Evolutionary conservation across 2,888 invertebrate genomes (phyloP).

Genomic region (Coleophora flavipennella): DNA sequence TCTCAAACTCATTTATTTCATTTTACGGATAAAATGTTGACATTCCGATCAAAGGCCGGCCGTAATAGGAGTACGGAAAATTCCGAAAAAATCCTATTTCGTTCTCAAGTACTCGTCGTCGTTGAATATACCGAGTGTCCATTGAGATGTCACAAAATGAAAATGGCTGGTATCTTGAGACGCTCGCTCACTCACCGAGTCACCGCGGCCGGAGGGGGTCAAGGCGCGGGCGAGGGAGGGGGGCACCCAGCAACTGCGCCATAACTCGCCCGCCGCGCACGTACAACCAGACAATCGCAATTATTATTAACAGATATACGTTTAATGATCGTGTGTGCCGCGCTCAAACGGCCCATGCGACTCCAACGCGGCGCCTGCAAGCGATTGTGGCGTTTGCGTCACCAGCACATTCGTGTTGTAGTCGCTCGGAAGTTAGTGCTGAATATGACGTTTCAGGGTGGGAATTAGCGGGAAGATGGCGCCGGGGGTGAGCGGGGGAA

Average conservation of each 20-base stretch:
- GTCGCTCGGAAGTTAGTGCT: slow-evolving; percentile 28
- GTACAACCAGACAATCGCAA: slow-evolving; percentile 65
- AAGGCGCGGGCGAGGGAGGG: slow-evolving; percentile 25
- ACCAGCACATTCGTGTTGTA: slow-evolving; percentile 36
- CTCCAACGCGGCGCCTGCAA: slow-evolving; percentile 28
- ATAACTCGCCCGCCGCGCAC: slow-evolving; percentile 59
- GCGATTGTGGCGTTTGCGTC: slow-evolving; percentile 41
- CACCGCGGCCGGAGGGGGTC: slow-evolving; percentile 36
- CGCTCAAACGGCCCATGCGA: slow-evolving; percentile 32
- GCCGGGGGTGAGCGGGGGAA: slow-evolving; percentile 14
- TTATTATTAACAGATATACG: slow-evolving; percentile 67
- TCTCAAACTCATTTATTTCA: no score
- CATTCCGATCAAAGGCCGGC: no score
- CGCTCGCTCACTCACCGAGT: slow-evolving; percentile 14
- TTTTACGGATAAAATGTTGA: no score
- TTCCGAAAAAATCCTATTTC: background rate
- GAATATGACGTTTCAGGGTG: slow-evolving; percentile 39
- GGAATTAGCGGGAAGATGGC: slow-evolving; percentile 43
- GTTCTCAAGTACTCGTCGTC: no score
- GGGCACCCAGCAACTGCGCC: slow-evolving; percentile 56
- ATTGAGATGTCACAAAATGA: slow-evolving; percentile 57
- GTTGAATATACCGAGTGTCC: slow-evolving; percentile 24
- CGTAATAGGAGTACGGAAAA: no score
- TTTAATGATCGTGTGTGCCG: slow-evolving; percentile 60
- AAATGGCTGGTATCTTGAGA: slow-evolving; percentile 40